These are phyloP conservation scores for Prunella fulvescens DNA, from an alignment of 2,113 vertebrate species.

Conservation along the genomic window DNA sequence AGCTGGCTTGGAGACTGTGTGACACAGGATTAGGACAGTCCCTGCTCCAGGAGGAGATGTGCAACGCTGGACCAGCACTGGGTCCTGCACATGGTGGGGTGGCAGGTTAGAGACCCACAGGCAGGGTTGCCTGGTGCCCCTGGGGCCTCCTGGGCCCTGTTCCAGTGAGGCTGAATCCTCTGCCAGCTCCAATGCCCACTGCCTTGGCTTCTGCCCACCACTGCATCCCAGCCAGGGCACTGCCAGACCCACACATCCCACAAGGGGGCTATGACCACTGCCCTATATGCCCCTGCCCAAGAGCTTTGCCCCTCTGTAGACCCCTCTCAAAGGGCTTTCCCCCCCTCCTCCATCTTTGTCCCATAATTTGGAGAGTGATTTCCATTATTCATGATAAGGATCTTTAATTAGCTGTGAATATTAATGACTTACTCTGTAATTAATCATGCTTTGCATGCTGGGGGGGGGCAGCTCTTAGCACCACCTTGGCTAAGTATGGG, in stretches of 20 bases:
- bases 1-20: background rate
- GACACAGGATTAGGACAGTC: background rate
- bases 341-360: background rate
- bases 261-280: background rate
- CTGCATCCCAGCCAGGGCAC: background rate
- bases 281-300: background rate
- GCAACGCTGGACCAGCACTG: background rate
- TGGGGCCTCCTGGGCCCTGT: background rate
- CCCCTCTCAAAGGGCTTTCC: background rate
- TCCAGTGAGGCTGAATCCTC: background rate
- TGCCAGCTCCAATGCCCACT: background rate
- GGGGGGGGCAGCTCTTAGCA: background rate
- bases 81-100: fast-evolving
- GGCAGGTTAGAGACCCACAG: background rate
- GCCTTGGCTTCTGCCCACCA: background rate
- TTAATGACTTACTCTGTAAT: conserved; percentile 66
- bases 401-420: conserved; percentile 73
- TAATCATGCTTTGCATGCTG: conserved; percentile 59
- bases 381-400: conserved; percentile 63
- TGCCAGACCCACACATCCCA: background rate
- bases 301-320: background rate
- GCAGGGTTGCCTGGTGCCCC: background rate
- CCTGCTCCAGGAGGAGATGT: background rate
- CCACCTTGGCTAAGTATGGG: background rate
- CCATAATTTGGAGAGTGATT: conserved; percentile 37